These are phyloP conservation scores for Musca vetustissima DNA, from an alignment of 1,140 invertebrate species.

Conservation along the genomic window DNA sequence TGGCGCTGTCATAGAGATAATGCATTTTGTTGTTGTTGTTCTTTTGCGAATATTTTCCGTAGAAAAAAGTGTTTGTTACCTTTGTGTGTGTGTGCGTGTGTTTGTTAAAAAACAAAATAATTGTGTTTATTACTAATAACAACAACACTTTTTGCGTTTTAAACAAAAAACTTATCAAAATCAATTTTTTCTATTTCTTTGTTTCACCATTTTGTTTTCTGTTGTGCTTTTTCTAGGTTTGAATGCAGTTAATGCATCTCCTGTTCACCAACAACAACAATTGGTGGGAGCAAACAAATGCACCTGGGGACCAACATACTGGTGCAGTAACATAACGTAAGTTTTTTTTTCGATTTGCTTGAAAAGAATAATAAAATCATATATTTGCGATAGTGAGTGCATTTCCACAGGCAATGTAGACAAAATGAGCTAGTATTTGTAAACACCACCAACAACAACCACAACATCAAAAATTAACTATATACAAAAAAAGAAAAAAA, in stretches of 20 bases:
- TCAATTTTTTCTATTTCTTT: neutral
- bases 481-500: slow-evolving; percentile 13
- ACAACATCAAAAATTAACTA: neutral
- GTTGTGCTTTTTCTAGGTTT: slow-evolving; percentile 34
- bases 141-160: neutral
- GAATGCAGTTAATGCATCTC: slow-evolving; percentile 37
- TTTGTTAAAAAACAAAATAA: slow-evolving; percentile 2
- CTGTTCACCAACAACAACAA: slow-evolving; percentile 41
- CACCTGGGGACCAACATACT: slow-evolving; percentile 79
- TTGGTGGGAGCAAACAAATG: slow-evolving; percentile 68
- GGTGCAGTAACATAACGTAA: slow-evolving; percentile 77
- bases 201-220: too few relatives aligned
- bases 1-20: neutral
- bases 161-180: too few relatives aligned
- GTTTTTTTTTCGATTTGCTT: too few relatives aligned
- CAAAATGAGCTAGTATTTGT: too few relatives aligned
- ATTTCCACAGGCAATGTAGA: neutral
- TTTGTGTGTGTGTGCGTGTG: slow-evolving; percentile 21
- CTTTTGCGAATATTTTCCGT: slow-evolving; percentile 24
- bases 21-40: slow-evolving; percentile 31
- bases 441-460: neutral
- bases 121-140: slow-evolving; percentile 13
- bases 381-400: too few relatives aligned
- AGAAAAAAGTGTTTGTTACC: too few relatives aligned
- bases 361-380: too few relatives aligned